Base-by-base conservation (phyloP, 2,113 vertebrate species). In the Saguinus imperator region DNA sequence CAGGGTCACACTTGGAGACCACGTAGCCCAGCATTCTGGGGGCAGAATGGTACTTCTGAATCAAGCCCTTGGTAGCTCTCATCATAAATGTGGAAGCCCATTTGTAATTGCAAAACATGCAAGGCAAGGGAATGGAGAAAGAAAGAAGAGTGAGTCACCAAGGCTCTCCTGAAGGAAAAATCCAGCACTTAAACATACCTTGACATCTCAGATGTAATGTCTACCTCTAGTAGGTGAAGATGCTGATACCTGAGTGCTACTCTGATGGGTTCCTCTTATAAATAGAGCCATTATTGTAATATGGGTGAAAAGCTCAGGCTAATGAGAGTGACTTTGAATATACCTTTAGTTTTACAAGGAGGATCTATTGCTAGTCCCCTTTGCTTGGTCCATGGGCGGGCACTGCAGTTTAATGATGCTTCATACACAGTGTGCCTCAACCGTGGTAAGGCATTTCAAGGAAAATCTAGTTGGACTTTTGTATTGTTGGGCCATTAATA, bases 401-500 rank as follows among this genome's bases (percentile, higher is more conserved):
- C 68, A 90, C 80, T 81, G 72, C 13, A 14, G 45, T 68, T 96
- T 97, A 97, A 93, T 37, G 91, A 89, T 72, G 73, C 57, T 64
- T 96, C 88, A 64, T 92, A 70, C 48, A 76, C 68, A 75, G 77
- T 21, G 43, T 82, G 86, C 73, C 86, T 91, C 66, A 35, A 52
- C 61, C 16, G 1, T 23, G 52, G 52, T 80, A 90, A 94, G 43
- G 37, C 48, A 70, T 95, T 96, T 96, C 48, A 90, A 75, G 58
- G 95, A 95, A 96, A 95, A 29, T 86, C 93, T 80, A 70, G 55
- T 77, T 84, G 82, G 81, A n/a, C 37, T 95, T 95, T 88, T 91
- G 81, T 86, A 89, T 97, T 96, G 82, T 97, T 82, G 89, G 88
- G 23, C 93, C 61, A 80, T 97, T 96, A 97, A 89, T 98, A 94